Evolutionary conservation across 2,888 invertebrate genomes (phyloP), one percentile per base, ranked within the genome.

Genomic region (Thumatha senex): DNA sequence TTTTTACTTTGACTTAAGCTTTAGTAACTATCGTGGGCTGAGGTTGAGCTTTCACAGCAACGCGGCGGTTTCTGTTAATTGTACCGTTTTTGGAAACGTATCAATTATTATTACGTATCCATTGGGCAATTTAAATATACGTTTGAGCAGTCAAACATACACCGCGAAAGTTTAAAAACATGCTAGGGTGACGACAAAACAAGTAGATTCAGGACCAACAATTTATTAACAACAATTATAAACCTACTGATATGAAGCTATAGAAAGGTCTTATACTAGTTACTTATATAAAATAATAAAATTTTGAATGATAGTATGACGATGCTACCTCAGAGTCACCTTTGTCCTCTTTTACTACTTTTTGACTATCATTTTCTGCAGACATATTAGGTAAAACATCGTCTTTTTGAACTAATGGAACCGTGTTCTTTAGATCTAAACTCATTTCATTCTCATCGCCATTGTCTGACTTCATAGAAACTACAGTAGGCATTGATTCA

Each of bases 261-360:
- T 43, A 34, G 24, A 70, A 63, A 56, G 54, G 53, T 34, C 11
- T 8, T 0, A 56, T 40, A 54, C 35, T 24, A 24, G 56, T 47
- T 48, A 45, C 57, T 68, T 75, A 82, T 55, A 66, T 51, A 36
- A 87, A 72, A 38, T 85, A 89, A 54, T 88, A 89, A 58, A 84
- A 66, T 70, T 77, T 83, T 7, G 89, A 82, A 58, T 79, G 82
- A 49, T 86, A 89, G 59, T 76, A 89, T 2, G 90, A 90, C n/a
- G 90, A 86, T 11, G 89, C 86, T 14, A 76, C 81, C 51, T 87
- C 89, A 1, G 89, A 85, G 68, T 90, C 90, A 11, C 54, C 53
- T 31, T 63, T 40, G 29, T 78, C 77, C 43, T 72, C 72, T 54
- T 72, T 66, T 1, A 69, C 63, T 14, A 18, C 15, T 44, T 54